These are phyloP conservation scores for Harpalus rubripes DNA, from an alignment of 2,888 invertebrate genomes.

Conservation along the genomic window DNA sequence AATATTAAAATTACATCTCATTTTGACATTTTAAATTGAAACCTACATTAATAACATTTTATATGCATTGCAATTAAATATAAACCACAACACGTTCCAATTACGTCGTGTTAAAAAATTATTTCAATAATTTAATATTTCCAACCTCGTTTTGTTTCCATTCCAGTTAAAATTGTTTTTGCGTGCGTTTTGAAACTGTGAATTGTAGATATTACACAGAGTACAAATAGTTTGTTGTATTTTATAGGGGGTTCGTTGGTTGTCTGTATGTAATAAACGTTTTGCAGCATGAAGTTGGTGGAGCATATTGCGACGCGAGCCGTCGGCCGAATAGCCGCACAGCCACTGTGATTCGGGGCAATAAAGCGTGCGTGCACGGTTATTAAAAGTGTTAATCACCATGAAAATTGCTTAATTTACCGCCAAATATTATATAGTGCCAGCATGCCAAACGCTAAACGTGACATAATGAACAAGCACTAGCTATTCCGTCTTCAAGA, in stretches of 20 bases:
- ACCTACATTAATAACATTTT: slow-evolving; percentile 1
- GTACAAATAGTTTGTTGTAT: slow-evolving; percentile 35
- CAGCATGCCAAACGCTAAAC: slow-evolving; percentile 49
- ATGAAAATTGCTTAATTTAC: slow-evolving; percentile 67
- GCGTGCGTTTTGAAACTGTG: neutral
- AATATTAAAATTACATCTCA: slow-evolving; percentile 15
- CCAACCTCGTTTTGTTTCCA: neutral
- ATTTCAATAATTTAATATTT: too few species aligned
- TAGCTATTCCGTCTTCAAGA: slow-evolving; percentile 5
- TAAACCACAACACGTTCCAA: neutral
- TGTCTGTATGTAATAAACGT: slow-evolving; percentile 33
- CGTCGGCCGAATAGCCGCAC: neutral
- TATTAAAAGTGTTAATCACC: slow-evolving; percentile 67
- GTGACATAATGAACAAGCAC: slow-evolving; percentile 48
- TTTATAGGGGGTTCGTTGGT: neutral
- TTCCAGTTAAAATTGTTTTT: neutral
- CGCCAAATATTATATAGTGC: slow-evolving; percentile 65
- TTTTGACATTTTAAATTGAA: neutral
- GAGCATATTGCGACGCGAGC: slow-evolving; percentile 36
- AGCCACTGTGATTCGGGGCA: slow-evolving; percentile 62
- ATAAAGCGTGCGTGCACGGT: slow-evolving; percentile 65
- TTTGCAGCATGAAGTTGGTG: slow-evolving; percentile 17
- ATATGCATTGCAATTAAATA: neutral
- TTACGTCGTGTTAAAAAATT: too few species aligned
- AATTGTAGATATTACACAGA: neutral